These are phyloP conservation scores for Gobionotothen gibberifrons DNA, from an alignment of 2,797 vertebrate genomes.

Conservation along the genomic window DNA sequence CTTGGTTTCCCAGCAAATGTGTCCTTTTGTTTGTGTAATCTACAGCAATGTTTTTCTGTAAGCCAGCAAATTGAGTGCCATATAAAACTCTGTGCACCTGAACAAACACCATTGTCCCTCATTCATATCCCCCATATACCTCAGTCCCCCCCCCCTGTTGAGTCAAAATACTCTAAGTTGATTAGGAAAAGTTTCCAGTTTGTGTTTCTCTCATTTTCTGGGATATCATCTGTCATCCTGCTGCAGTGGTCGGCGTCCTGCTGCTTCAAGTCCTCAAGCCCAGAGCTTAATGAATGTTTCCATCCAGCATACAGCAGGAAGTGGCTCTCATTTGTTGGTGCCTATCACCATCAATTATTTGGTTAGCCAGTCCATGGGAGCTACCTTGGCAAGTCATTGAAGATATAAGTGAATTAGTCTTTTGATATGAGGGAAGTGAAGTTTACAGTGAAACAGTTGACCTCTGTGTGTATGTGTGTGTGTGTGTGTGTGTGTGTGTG, in stretches of 20 bases:
- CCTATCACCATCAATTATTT: conserved; percentile 51
- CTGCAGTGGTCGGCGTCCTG: conserved; percentile 50
- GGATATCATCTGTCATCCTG: conserved; percentile 64
- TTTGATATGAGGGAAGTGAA: conserved; percentile 26
- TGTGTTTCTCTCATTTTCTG: conserved; percentile 32
- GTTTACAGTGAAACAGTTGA: conserved; percentile 22
- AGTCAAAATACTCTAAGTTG: conserved; percentile 38
- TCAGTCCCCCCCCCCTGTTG: background rate
- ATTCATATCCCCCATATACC: conserved; percentile 13
- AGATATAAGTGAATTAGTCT: conserved; percentile 62
- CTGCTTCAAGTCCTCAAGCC: conserved; percentile 52
- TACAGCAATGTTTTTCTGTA: conserved; percentile 35
- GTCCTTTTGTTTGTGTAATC: conserved; percentile 54
- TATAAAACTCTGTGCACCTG: conserved; percentile 41
- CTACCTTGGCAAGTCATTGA: conserved; percentile 50
- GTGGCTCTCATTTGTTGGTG: conserved; percentile 62
- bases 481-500: too few relatives aligned
- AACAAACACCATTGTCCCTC: conserved; percentile 40
- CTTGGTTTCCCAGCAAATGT: conserved; percentile 51
- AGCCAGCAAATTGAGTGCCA: conserved; percentile 30
- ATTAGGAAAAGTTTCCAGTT: conserved; percentile 44
- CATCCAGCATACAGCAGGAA: conserved; percentile 29
- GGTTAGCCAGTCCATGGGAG: conserved; percentile 57
- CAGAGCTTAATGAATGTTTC: conserved; percentile 53
- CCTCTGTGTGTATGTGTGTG: conserved; percentile 1